Evolutionary conservation across 2,888 invertebrate genomes (phyloP).

Genomic region (Drosophila anomelani): DNA sequence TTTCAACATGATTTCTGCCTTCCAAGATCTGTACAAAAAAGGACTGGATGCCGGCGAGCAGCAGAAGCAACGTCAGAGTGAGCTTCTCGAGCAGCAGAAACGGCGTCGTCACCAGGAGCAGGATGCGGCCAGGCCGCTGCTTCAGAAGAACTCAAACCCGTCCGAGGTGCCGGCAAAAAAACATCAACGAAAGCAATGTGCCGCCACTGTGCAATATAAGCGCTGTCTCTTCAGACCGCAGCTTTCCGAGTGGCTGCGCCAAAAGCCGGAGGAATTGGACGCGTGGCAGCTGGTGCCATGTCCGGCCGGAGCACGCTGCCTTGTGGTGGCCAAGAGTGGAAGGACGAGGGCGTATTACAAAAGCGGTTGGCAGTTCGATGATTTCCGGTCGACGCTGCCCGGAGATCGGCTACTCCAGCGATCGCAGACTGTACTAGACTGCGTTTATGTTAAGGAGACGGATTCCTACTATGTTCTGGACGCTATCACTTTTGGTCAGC

Average conservation of each 20-base stretch:
- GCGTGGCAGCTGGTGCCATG: slow-evolving; percentile 92
- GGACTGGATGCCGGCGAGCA: slow-evolving; percentile 49
- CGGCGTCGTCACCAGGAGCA: slow-evolving; percentile 73
- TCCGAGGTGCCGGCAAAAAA: background rate
- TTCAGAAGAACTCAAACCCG: background rate
- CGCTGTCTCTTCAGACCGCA: slow-evolving; percentile 87
- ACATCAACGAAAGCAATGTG: slow-evolving; percentile 36
- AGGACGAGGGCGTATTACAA: slow-evolving; percentile 89
- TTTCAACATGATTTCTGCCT: slow-evolving; percentile 49
- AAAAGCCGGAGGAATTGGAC: slow-evolving; percentile 91
- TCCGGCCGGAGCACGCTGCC: slow-evolving; percentile 92
- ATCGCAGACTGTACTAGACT: slow-evolving; percentile 88
- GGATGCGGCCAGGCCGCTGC: slow-evolving; percentile 63
- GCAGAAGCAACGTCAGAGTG: slow-evolving; percentile 76
- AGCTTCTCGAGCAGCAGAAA: slow-evolving; percentile 78
- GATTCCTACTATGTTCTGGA: slow-evolving; percentile 91
- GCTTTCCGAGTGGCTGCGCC: slow-evolving; percentile 97
- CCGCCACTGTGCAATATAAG: slow-evolving; percentile 21
- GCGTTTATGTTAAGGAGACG: slow-evolving; percentile 88
- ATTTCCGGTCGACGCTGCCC: slow-evolving; percentile 84
- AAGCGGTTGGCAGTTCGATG: slow-evolving; percentile 86
- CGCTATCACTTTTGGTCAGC: slow-evolving; percentile 85
- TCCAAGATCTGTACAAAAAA: slow-evolving; percentile 68
- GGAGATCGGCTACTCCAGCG: slow-evolving; percentile 67
- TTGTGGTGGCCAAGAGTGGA: slow-evolving; percentile 91